Evolutionary conservation across 35 echinoderm and acorn worm species (phyloP).

Genomic region (Ophioderma brevispina): DNA sequence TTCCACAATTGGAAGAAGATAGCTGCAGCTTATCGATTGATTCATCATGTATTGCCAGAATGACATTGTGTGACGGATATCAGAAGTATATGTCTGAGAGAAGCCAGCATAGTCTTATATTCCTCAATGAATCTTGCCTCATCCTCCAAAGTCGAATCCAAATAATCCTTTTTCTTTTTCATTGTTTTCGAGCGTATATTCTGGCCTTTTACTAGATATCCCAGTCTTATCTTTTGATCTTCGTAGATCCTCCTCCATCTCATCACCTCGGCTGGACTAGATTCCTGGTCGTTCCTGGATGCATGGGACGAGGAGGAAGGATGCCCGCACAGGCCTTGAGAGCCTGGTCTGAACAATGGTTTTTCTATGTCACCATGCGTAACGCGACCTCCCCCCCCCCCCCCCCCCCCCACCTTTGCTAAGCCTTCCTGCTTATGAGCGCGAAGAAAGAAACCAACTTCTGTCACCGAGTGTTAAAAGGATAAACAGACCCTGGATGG

Average conservation of each 20-base stretch:
- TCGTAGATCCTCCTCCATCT: slow-evolving; percentile 33
- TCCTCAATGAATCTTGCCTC: slow-evolving; percentile 80
- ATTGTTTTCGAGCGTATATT: slow-evolving; percentile 87
- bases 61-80: no score
- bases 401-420: slow-evolving; percentile 41
- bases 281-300: neutral
- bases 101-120: slow-evolving; percentile 72
- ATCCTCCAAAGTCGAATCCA: slow-evolving; percentile 86
- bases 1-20: no score
- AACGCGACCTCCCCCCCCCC: no score
- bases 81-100: no score
- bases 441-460: slow-evolving; percentile 73
- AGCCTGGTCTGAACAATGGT: slow-evolving; percentile 69
- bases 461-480: slow-evolving; percentile 48
- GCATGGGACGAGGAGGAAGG: slow-evolving; percentile 40
- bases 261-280: no score
- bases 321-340: slow-evolving; percentile 61
- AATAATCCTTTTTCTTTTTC: slow-evolving; percentile 92
- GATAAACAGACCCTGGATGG: neutral
- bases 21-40: no score
- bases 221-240: slow-evolving; percentile 75
- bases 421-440: slow-evolving; percentile 60
- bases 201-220: slow-evolving; percentile 49
- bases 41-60: no score
- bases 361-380: slow-evolving; percentile 70